These are phyloP conservation scores for Saxidomus purpurata DNA, from an alignment of 1,140 invertebrate genomes.

Conservation along the genomic window DNA sequence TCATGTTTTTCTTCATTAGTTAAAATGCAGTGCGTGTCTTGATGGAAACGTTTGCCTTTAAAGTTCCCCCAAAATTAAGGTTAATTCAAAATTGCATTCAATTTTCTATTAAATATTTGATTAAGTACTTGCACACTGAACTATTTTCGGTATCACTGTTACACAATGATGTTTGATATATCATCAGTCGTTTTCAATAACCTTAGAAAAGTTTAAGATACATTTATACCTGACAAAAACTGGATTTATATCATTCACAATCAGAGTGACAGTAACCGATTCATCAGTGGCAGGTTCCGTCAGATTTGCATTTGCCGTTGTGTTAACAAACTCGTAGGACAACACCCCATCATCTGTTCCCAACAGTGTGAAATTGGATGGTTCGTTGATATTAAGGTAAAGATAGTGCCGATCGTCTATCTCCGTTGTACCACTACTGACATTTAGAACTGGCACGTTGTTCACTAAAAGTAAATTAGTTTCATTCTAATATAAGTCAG, in stretches of 20 bases:
- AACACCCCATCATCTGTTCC: conserved; percentile 8
- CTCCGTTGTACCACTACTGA: not conserved
- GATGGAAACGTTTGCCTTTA: no score
- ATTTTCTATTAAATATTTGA: no score
- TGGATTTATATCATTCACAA: not conserved
- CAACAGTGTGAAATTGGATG: not conserved
- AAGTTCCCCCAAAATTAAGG: no score
- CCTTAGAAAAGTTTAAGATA: no score
- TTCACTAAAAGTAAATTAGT: not conserved
- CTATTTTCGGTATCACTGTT: no score
- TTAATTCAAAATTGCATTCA: no score
- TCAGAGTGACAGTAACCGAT: not conserved
- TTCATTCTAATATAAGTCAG: no score
- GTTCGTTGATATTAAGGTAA: not conserved
- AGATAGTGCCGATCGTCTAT: not conserved
- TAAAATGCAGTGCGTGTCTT: no score
- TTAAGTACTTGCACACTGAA: no score
- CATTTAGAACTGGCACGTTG: not conserved
- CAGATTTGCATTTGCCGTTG: not conserved
- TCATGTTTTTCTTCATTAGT: no score
- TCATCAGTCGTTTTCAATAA: no score
- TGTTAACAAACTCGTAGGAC: conserved; percentile 6
- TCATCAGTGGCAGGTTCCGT: not conserved
- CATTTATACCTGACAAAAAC: conserved; percentile 7
- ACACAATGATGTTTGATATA: no score